Conservation (phyloP, 1,140 invertebrate species). For the Neodiprion fabricii region DNA sequence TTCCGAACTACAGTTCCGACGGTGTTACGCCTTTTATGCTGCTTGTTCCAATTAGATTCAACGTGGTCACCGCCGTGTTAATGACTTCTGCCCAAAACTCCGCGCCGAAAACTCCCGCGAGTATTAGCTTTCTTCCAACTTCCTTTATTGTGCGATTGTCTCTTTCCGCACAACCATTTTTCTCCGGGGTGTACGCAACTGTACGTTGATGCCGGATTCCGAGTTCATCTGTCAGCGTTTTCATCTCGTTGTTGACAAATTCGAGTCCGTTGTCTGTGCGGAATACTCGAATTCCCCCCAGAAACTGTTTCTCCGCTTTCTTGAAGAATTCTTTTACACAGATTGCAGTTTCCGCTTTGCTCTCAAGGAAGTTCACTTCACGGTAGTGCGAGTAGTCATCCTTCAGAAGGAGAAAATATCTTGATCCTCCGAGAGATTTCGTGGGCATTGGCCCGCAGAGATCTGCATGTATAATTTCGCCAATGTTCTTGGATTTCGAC, state of each 20-base stretch:
- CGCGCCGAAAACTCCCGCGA: conserved; percentile 36
- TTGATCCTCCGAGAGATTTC: conserved; percentile 24
- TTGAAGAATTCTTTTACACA: conserved; percentile 21
- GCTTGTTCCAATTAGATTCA: conserved; percentile 51
- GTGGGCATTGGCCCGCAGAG: conserved; percentile 33
- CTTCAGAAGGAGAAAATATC: conserved; percentile 35
- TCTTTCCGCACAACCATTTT: conserved; percentile 58
- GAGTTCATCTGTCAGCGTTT: conserved; percentile 14
- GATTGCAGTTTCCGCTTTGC: conserved; percentile 25
- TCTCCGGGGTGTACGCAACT: conserved; percentile 56
- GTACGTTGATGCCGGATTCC: conserved; percentile 22
- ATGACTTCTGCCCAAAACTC: conserved; percentile 51
- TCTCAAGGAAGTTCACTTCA: conserved; percentile 30
- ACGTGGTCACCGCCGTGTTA: conserved; percentile 33
- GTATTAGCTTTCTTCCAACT: conserved; percentile 47
- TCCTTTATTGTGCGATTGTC: conserved; percentile 56
- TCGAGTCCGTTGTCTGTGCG: conserved; percentile 28
- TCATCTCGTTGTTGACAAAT: conserved; percentile 22
- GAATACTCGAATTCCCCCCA: conserved; percentile 41
- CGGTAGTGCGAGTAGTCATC: conserved; percentile 37
- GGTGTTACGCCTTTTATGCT: conserved; percentile 35
- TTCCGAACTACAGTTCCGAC: conserved; percentile 28
- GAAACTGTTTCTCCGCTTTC: conserved; percentile 42
- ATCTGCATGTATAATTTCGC: conserved; percentile 35
- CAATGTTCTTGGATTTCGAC: conserved; percentile 9